Conservation (phyloP, 2,797 vertebrate genomes). For the Sebastes minor region DNA sequence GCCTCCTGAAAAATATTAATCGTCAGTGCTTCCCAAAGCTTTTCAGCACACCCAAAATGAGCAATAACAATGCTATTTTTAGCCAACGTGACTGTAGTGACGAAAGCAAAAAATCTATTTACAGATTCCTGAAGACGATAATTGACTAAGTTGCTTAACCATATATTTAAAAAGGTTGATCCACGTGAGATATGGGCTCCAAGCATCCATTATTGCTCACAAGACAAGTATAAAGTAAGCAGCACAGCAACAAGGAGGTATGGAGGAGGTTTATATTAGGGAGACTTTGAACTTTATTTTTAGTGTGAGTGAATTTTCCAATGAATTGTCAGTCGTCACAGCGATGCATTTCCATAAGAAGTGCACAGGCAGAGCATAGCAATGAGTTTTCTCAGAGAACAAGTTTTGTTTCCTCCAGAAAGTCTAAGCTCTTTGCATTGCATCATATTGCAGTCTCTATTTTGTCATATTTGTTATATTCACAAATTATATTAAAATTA, state of each 20-base stretch:
- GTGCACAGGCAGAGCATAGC: conserved; percentile 1
- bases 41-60: conserved; percentile 15
- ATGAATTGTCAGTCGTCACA: conserved; percentile 19
- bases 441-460: neutral
- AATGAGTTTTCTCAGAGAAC: neutral
- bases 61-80: neutral
- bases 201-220: neutral
- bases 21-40: neutral
- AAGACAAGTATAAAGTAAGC: conserved; percentile 12
- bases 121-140: neutral
- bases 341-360: conserved; percentile 4
- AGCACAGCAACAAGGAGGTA: neutral
- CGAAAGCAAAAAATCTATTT: conserved; percentile 1
- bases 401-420: neutral
- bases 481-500: neutral
- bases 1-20: conserved; percentile 8
- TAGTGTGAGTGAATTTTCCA: conserved; percentile 32
- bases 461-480: neutral
- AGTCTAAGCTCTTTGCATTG: neutral
- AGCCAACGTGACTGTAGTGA: neutral
- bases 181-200: neutral
- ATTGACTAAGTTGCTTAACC: neutral
- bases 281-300: conserved; percentile 37
- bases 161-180: conserved; percentile 12
- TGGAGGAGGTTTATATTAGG: conserved; percentile 14